phyloP scores from a whole-genome alignment of 35 echinoderm and acorn worm species.

The Diadema setosum region DNA sequence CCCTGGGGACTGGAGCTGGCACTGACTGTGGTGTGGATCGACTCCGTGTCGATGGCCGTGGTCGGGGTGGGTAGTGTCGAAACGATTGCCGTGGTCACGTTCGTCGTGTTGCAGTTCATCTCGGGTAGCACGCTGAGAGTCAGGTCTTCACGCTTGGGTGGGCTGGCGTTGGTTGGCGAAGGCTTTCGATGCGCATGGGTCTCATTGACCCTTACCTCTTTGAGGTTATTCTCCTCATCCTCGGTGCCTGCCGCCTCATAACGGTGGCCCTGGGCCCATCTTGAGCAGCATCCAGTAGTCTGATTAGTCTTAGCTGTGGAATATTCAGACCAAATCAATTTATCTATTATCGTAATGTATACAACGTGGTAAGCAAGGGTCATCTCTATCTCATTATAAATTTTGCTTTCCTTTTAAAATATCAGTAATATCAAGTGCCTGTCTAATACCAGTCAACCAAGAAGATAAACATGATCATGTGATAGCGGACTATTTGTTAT shows the following conservation, averaged over 20 bases:
- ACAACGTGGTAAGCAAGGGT: no score
- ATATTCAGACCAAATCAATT: no score
- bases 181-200: constrained; percentile 42
- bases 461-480: no score
- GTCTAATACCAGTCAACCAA: no score
- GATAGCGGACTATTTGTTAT: no score
- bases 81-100: constrained; percentile 55
- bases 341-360: no score
- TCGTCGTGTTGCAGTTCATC: constrained; percentile 62
- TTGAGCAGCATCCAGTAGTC: constrained; percentile 54
- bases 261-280: constrained; percentile 60
- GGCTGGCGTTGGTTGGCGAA: neutral
- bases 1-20: constrained; percentile 37
- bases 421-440: no score
- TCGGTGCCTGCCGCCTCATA: constrained; percentile 72
- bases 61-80: constrained; percentile 59
- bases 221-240: constrained; percentile 70
- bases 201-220: constrained; percentile 70
- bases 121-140: constrained; percentile 31
- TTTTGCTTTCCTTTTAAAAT: no score
- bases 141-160: constrained; percentile 40
- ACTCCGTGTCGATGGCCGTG: constrained; percentile 32
- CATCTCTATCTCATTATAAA: no score
- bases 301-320: constrained; percentile 34
- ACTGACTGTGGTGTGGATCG: constrained; percentile 49